Conservation (phyloP, 2,888 invertebrate genomes). For the Sipunculus nudus region DNA sequence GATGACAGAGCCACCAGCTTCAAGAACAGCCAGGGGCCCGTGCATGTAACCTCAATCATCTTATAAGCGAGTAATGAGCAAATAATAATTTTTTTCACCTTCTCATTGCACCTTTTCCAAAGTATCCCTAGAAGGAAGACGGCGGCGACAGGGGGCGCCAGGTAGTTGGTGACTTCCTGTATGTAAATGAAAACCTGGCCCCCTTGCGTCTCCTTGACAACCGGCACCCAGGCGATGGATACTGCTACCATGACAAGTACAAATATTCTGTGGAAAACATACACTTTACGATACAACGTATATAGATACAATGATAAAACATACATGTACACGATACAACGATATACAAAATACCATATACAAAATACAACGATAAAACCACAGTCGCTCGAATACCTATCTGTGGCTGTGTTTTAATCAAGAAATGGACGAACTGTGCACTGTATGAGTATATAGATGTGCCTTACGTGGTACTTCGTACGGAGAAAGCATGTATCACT, state of each 20-base stretch:
- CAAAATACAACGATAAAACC: too few relatives aligned
- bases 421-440: too few relatives aligned
- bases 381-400: too few relatives aligned
- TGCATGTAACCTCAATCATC: too few relatives aligned
- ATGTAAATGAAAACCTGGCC: conserved; percentile 61
- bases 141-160: conserved; percentile 57
- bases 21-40: too few relatives aligned
- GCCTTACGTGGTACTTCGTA: too few relatives aligned
- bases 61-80: not conserved
- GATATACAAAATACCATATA: too few relatives aligned
- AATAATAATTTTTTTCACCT: conserved; percentile 39
- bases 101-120: conserved; percentile 55
- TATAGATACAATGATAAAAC: conserved; percentile 3
- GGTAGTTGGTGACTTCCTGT: conserved; percentile 57
- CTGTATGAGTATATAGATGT: too few relatives aligned
- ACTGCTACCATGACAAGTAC: conserved; percentile 56
- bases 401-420: too few relatives aligned
- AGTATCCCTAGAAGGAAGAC: conserved; percentile 53
- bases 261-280: conserved; percentile 45
- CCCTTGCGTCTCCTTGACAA: conserved; percentile 56
- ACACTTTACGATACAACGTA: not conserved
- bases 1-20: too few relatives aligned
- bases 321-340: too few relatives aligned
- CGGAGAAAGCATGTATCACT: too few relatives aligned
- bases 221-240: conserved; percentile 59